A percentile compares a stretch with the other conserved stretches of the same genome.
Evolutionary conservation across 2,797 vertebrate genomes (phyloP).

Genomic region (Australoheros facetus): DNA sequence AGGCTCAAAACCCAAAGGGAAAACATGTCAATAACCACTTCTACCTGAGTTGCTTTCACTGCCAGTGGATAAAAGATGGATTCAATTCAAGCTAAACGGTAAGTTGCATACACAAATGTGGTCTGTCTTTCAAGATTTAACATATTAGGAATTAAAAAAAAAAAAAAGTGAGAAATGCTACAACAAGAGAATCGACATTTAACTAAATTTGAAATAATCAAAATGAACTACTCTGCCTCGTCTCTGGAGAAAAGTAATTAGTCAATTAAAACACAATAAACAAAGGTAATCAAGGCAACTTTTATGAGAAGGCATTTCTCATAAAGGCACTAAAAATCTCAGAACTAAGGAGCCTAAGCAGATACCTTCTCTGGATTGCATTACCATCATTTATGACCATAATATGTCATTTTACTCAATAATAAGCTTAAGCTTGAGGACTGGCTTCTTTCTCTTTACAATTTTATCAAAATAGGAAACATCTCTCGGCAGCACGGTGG

Average conservation of each 20-base stretch:
- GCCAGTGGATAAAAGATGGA: background rate
- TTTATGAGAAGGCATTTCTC: background rate
- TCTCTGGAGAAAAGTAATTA: background rate
- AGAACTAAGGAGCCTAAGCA: background rate
- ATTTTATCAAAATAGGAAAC: background rate
- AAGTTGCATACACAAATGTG: background rate
- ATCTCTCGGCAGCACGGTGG: no score
- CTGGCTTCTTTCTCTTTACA: background rate
- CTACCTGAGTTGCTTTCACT: background rate
- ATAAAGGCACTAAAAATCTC: background rate
- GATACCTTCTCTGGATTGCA: background rate
- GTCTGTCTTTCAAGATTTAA: background rate
- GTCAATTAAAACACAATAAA: background rate
- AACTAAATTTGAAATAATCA: background rate
- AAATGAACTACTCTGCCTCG: background rate
- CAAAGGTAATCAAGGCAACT: background rate
- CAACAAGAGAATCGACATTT: background rate
- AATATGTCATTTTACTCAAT: background rate
- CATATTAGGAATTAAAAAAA: background rate
- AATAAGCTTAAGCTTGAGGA: background rate
- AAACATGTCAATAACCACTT: constrained; percentile 14
- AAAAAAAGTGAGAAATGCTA: background rate
- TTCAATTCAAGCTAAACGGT: background rate
- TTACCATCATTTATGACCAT: background rate
- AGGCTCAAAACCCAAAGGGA: constrained; percentile 6